Percentiles rank a stretch among this genome's conserved stretches.
Evolutionary conservation across 2,113 vertebrate genomes (phyloP).

Genomic region (Isichthys henryi): DNA sequence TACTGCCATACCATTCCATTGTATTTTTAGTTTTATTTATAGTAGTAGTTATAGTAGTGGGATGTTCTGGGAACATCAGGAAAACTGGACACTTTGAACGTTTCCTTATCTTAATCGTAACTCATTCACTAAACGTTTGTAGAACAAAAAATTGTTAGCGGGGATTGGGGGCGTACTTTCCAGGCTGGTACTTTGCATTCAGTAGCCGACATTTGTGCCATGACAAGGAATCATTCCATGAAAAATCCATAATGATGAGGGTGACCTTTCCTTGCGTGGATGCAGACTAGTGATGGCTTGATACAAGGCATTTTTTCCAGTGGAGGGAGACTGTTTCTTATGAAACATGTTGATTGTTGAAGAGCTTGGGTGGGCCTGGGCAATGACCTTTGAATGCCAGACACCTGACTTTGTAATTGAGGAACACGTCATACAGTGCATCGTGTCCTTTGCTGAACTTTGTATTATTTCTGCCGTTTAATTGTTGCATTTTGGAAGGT

Average conservation of each 20-base stretch:
- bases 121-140: background rate
- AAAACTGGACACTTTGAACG: background rate
- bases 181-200: background rate
- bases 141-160: background rate
- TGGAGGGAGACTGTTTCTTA: constrained; percentile 61
- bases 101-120: background rate
- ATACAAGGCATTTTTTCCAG: constrained; percentile 42
- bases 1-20: background rate
- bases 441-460: background rate
- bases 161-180: background rate
- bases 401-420: constrained; percentile 10
- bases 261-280: constrained; percentile 63
- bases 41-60: background rate
- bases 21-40: background rate
- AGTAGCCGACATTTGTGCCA: background rate
- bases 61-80: background rate
- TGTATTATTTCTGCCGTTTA: background rate
- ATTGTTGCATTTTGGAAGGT: background rate
- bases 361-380: constrained; percentile 52
- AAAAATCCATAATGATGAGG: constrained; percentile 42
- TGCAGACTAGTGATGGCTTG: constrained; percentile 50
- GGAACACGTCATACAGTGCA: background rate
- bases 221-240: background rate
- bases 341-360: constrained; percentile 63
- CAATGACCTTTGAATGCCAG: background rate